Percentiles rank a stretch among this genome's conserved stretches.
phyloP scores from a whole-genome alignment of 92 coral and sea anemone species.

The Bergia sp. region DNA sequence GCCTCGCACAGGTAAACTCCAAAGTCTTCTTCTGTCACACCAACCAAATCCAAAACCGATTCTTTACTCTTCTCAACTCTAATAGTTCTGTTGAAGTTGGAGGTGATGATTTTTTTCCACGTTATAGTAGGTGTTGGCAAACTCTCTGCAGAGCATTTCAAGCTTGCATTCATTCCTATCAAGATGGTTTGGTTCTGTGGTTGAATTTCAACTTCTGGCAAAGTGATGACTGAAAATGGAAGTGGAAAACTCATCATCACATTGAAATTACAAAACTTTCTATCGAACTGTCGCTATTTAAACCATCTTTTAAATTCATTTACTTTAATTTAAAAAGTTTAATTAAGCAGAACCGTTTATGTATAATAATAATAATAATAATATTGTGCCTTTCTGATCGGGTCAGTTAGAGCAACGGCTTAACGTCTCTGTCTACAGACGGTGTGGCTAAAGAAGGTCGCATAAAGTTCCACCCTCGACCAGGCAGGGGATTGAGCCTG shows the following conservation, averaged over 20 bases:
- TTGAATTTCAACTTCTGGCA: neutral
- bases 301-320: too few relatives aligned
- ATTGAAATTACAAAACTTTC: too few relatives aligned
- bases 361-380: too few relatives aligned
- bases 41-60: slow-evolving; percentile 22
- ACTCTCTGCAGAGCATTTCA: slow-evolving; percentile 1
- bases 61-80: slow-evolving; percentile 6
- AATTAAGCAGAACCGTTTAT: too few relatives aligned
- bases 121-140: slow-evolving; percentile 9
- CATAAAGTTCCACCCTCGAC: too few relatives aligned
- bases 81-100: neutral
- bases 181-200: neutral
- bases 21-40: slow-evolving; percentile 19
- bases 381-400: too few relatives aligned
- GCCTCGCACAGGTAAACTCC: slow-evolving; percentile 30
- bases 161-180: slow-evolving; percentile 10
- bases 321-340: too few relatives aligned
- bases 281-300: neutral
- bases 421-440: too few relatives aligned
- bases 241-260: neutral
- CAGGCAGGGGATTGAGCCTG: too few relatives aligned
- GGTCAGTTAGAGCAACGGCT: too few relatives aligned
- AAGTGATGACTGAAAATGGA: neutral
- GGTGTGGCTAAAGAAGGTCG: too few relatives aligned
- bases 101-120: slow-evolving; percentile 12